phyloP scores from a whole-genome alignment of 2,888 invertebrate species.

The Drosophila pegasa region DNA sequence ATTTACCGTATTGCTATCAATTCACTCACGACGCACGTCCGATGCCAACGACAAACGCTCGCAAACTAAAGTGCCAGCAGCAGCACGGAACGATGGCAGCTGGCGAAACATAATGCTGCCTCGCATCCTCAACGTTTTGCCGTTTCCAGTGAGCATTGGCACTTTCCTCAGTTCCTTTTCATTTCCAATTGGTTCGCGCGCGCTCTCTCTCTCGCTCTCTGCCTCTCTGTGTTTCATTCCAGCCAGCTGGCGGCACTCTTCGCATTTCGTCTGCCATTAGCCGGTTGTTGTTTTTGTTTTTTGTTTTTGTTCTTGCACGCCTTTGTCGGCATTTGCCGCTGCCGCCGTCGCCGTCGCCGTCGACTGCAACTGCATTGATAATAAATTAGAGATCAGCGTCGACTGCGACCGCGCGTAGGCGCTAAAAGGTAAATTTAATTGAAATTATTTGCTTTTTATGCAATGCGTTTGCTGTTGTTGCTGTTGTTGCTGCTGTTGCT shows the following conservation, averaged over 20 bases:
- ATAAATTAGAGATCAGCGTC: conserved; percentile 42
- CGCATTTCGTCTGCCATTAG: conserved; percentile 41
- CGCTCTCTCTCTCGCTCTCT: background rate
- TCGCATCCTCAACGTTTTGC: conserved; percentile 6
- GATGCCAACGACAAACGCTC: conserved; percentile 79
- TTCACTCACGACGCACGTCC: conserved; percentile 60
- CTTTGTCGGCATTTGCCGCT: conserved; percentile 54
- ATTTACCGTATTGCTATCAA: conserved; percentile 8
- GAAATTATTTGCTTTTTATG: conserved; percentile 3
- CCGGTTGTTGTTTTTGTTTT: conserved; percentile 62
- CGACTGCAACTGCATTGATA: conserved; percentile 35
- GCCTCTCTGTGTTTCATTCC: background rate
- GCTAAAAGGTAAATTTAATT: conserved; percentile 6
- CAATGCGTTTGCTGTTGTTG: conserved; percentile 10
- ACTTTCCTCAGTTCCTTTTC: conserved; percentile 14
- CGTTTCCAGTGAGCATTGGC: conserved; percentile 46
- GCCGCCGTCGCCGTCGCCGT: background rate
- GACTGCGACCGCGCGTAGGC: conserved; percentile 9
- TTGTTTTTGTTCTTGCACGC: conserved; percentile 25
- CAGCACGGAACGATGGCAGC: conserved; percentile 15
- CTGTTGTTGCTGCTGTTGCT: conserved; percentile 4
- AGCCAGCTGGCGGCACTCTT: conserved; percentile 27
- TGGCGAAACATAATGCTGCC: conserved; percentile 27
- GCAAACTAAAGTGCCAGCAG: conserved; percentile 69
- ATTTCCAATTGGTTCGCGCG: background rate